Base-by-base conservation (phyloP, 1,140 invertebrate genomes). In the Hydropsyche tenuis region DNA sequence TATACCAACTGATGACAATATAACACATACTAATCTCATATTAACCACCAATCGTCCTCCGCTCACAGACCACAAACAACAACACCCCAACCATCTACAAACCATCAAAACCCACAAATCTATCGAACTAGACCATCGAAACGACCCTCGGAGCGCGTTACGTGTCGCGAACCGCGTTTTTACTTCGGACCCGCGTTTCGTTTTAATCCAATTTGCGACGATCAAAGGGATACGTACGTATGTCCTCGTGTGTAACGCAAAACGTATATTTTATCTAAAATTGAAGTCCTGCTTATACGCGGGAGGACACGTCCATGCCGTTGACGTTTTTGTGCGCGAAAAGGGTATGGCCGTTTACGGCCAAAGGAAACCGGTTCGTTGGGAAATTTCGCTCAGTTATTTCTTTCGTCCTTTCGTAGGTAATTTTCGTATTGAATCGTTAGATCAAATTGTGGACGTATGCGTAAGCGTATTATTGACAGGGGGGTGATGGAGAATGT, bases 201-300 rank as follows among this genome's bases (percentile, higher is more conserved):
- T 66, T 66, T 45, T 66, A 45, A 66, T 66, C 42, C 63, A 66
- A 66, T 66, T 45, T 45, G 25, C 14, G 63, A 18, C 30, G 43
- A 69, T 69, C 66, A 69, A 69, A 69, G 66, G 45, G 45, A 66
- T 20, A 9, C 30, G 30, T 37, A 4, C 30, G 9, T 37, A 37
- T 37, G 9, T 37, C n/a, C n/a, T n/a, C n/a, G 30, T 37, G 30
- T 37, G 30, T 37, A 37, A 4, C n/a, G n/a, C n/a, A n/a, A n/a
- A n/a, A n/a, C 23, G 43, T 45, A 20, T 20, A 48, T 48, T 46
- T 68, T 68, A 68, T 68, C 64, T 68, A 22, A 68, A 46, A 68
- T 68, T 68, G 43, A 68, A 68, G 37, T 68, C 64, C 46, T 37
- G 43, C 64, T 22, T 68, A 45, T 68, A 6, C n/a, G 18, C 18